Conservation (phyloP, 1,140 invertebrate species). For the Polypedilum pembai region DNA sequence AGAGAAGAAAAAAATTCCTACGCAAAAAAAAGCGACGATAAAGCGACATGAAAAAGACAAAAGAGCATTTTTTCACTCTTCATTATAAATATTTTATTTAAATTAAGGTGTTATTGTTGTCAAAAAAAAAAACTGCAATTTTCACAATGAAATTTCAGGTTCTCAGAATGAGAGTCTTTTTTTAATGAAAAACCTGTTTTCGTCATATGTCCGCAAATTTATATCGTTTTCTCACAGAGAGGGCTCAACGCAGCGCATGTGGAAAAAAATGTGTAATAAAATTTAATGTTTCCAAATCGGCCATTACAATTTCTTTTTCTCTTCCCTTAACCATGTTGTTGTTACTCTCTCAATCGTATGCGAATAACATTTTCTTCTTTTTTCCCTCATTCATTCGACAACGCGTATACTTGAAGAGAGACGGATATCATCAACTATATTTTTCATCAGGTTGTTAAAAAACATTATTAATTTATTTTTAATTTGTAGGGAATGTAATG, state of each 20-base stretch:
- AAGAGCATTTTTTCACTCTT: constrained; percentile 18
- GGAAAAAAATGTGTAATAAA: constrained; percentile 23
- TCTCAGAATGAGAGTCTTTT: constrained; percentile 2
- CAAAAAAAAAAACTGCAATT: constrained; percentile 25
- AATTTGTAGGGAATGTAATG: constrained; percentile 19
- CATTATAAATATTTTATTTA: constrained; percentile 23
- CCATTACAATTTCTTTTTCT: constrained; percentile 22
- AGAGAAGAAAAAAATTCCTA: not conserved
- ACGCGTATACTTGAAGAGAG: not conserved
- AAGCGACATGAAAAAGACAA: not conserved
- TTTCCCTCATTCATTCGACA: too few relatives aligned
- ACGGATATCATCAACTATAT: constrained; percentile 21
- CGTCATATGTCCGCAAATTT: not conserved
- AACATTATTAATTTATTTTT: constrained; percentile 26
- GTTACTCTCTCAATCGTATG: not conserved
- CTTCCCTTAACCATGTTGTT: not conserved
- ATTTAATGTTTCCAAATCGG: constrained; percentile 27
- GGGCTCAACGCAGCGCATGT: not conserved
- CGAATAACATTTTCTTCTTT: not conserved
- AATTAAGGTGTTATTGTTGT: constrained; percentile 28
- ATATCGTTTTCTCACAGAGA: constrained; percentile 22
- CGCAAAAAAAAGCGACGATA: constrained; percentile 9
- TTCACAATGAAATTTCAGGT: constrained; percentile 27
- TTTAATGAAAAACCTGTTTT: constrained; percentile 28
- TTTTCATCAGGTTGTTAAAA: constrained; percentile 26